These are phyloP conservation scores for Lonchura striata DNA, from an alignment of 2,113 vertebrate genomes.

Conservation along the genomic window DNA sequence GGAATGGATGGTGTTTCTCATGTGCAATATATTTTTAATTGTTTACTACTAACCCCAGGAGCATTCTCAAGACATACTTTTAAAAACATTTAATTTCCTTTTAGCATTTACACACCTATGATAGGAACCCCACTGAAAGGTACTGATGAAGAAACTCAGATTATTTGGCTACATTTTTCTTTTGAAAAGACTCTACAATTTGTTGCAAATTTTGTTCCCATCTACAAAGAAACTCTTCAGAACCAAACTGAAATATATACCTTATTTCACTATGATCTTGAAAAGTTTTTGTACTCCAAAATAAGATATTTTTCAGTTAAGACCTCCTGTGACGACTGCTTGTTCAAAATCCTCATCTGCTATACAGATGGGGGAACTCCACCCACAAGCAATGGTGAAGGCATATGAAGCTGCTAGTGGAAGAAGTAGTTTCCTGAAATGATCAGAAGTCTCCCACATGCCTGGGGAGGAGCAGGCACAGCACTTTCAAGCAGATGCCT, in stretches of 20 bases:
- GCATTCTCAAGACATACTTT: background rate
- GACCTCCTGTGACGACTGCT: background rate
- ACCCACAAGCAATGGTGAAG: background rate
- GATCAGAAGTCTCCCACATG: background rate
- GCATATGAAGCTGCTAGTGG: background rate
- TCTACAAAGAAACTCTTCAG: background rate
- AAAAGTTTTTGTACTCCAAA: background rate
- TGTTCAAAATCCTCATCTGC: background rate
- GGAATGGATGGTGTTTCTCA: background rate
- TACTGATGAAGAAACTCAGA: background rate
- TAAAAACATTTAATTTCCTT: background rate
- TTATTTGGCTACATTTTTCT: background rate
- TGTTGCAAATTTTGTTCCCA: background rate
- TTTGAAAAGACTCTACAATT: background rate
- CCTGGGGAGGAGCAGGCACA: background rate
- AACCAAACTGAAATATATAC: background rate
- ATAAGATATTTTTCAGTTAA: background rate
- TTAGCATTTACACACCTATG: background rate
- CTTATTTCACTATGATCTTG: background rate
- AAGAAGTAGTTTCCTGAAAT: background rate
- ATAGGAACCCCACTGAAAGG: background rate
- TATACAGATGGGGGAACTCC: background rate
- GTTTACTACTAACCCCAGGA: background rate
- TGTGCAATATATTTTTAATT: background rate
- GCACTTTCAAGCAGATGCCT: background rate